These are phyloP conservation scores for Sisyra terminalis DNA, from an alignment of 2,888 invertebrate species.

Conservation along the genomic window DNA sequence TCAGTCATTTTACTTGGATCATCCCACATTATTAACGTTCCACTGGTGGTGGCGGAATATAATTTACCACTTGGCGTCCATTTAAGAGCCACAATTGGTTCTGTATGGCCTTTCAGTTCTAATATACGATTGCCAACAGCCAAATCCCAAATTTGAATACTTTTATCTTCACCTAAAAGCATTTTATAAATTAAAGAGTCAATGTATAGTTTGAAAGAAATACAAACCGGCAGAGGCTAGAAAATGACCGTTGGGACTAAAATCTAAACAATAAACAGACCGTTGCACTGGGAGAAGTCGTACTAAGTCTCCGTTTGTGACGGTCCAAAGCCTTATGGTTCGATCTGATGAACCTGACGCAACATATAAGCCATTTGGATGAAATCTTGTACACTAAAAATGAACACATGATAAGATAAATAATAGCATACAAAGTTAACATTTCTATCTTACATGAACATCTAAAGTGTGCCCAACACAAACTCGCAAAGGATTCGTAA, in stretches of 20 bases:
- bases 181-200: neutral
- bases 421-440: no score
- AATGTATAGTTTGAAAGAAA: neutral
- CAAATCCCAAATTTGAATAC: slow-evolving; percentile 58
- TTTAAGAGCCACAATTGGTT: slow-evolving; percentile 40
- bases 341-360: slow-evolving; percentile 86
- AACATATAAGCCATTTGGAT: slow-evolving; percentile 79
- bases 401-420: no score
- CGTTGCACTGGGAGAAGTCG: slow-evolving; percentile 69
- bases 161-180: slow-evolving; percentile 45
- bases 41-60: slow-evolving; percentile 51
- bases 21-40: slow-evolving; percentile 49
- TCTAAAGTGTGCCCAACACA: slow-evolving; percentile 81
- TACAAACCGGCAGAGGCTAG: slow-evolving; percentile 64
- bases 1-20: slow-evolving; percentile 12
- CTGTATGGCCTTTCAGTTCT: slow-evolving; percentile 47
- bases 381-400: slow-evolving; percentile 65
- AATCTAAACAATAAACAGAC: slow-evolving; percentile 57
- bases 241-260: slow-evolving; percentile 71
- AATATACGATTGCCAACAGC: slow-evolving; percentile 42
- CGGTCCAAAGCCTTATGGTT: slow-evolving; percentile 73
- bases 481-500: slow-evolving; percentile 64
- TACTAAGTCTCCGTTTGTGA: slow-evolving; percentile 65
- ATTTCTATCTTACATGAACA: slow-evolving; percentile 51
- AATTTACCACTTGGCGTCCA: slow-evolving; percentile 44